These are phyloP conservation scores for Troilus luridus DNA, from an alignment of 2,888 invertebrate species.

Conservation along the genomic window DNA sequence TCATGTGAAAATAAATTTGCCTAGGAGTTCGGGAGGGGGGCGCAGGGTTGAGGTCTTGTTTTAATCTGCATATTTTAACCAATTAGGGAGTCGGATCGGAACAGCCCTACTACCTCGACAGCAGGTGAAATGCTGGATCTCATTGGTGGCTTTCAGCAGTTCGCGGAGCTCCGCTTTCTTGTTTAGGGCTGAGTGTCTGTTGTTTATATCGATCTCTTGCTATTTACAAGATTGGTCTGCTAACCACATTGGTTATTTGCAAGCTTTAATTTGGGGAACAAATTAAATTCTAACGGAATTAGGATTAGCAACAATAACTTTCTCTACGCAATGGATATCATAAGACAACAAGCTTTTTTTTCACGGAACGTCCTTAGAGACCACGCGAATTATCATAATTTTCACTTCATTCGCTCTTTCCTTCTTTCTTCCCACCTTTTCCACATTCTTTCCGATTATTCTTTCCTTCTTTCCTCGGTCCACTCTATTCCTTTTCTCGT, in stretches of 20 bases:
- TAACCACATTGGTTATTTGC: not conserved
- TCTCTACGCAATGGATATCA: too few species aligned
- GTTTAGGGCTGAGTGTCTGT: not conserved
- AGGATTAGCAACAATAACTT: too few species aligned
- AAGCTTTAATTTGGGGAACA: not conserved
- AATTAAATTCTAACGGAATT: too few species aligned
- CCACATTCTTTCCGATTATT: too few species aligned
- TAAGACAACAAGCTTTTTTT: too few species aligned
- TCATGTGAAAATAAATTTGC: constrained; percentile 28
- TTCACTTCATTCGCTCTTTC: too few species aligned
- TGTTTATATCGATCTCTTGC: not conserved
- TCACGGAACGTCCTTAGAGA: too few species aligned
- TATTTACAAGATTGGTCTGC: not conserved
- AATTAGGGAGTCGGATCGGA: not conserved
- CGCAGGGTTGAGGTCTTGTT: not conserved
- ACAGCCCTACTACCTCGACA: not conserved
- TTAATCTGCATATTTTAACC: constrained; percentile 34
- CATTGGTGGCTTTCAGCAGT: not conserved
- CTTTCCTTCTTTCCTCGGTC: too few species aligned
- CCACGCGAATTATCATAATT: too few species aligned
- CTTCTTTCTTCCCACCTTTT: too few species aligned
- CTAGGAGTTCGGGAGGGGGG: not conserved
- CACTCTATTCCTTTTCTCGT: too few species aligned
- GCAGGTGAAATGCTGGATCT: not conserved
- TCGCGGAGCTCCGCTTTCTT: not conserved